A percentile compares a stretch with the other conserved stretches of the same genome.
Conservation (phyloP, 2,888 invertebrate genomes). For the Thymelicus lineola region DNA sequence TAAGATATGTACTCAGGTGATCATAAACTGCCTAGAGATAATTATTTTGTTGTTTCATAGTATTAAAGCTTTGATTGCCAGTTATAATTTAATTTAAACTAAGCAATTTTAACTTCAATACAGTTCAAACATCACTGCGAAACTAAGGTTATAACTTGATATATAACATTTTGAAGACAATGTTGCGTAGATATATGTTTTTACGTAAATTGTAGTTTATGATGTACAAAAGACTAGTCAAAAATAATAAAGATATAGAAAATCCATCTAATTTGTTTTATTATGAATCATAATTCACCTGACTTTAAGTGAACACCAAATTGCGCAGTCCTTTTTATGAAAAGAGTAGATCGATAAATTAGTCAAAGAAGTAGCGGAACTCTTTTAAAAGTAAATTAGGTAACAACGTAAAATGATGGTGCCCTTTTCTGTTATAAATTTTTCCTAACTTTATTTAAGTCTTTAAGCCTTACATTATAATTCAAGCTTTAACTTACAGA, state of each 20-base stretch:
- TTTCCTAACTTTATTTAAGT: slow-evolving; percentile 24
- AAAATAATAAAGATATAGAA: slow-evolving; percentile 77
- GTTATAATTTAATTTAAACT: slow-evolving; percentile 23
- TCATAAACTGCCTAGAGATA: background rate
- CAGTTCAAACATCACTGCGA: slow-evolving; percentile 70
- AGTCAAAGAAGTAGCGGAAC: slow-evolving; percentile 20
- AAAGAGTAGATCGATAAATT: slow-evolving; percentile 21
- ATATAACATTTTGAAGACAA: slow-evolving; percentile 74
- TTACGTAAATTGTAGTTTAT: slow-evolving; percentile 80
- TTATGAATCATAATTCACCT: background rate
- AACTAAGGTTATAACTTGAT: slow-evolving; percentile 83
- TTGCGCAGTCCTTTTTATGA: background rate
- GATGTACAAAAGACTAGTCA: slow-evolving; percentile 79
- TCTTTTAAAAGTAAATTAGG: slow-evolving; percentile 32
- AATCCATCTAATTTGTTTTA: slow-evolving; percentile 48
- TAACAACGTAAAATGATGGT: slow-evolving; percentile 7
- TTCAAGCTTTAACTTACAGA: slow-evolving; percentile 14
- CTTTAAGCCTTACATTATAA: slow-evolving; percentile 27
- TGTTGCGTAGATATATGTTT: slow-evolving; percentile 78
- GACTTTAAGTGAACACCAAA: background rate
- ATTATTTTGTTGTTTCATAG: background rate
- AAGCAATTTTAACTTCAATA: slow-evolving; percentile 39
- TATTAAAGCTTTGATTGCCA: slow-evolving; percentile 1
- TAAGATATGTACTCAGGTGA: background rate
- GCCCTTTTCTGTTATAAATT: slow-evolving; percentile 5